A percentile compares a stretch with the other conserved stretches of the same genome.
Conservation (phyloP, 2,888 invertebrate genomes). For the Andrena dorsata region DNA sequence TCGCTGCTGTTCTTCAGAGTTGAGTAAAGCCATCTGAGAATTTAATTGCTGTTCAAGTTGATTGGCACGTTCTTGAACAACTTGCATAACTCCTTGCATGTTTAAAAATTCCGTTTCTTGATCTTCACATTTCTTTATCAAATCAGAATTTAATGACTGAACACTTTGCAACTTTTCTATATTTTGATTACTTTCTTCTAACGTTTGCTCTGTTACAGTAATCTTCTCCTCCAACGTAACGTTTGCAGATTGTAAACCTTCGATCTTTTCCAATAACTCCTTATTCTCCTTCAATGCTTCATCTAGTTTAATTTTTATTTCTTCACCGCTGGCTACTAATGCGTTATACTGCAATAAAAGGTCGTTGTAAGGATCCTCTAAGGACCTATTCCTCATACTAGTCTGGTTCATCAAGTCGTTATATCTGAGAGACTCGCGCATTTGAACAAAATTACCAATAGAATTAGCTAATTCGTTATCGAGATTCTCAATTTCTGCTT, state of each 20-base stretch:
- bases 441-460: constrained; percentile 88
- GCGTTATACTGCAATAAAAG: constrained; percentile 88
- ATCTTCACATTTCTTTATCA: constrained; percentile 52
- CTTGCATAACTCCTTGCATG: constrained; percentile 84
- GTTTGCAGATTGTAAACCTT: constrained; percentile 85
- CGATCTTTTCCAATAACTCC: constrained; percentile 86
- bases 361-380: constrained; percentile 87
- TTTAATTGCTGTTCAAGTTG: constrained; percentile 86
- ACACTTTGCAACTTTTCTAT: constrained; percentile 66
- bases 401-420: constrained; percentile 87
- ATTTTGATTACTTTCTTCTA: constrained; percentile 65
- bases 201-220: constrained; percentile 71
- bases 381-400: constrained; percentile 82
- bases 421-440: constrained; percentile 89
- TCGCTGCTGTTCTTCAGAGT: constrained; percentile 79
- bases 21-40: constrained; percentile 82
- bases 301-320: constrained; percentile 87
- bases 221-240: constrained; percentile 85
- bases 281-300: constrained; percentile 87
- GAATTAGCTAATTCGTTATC: constrained; percentile 89
- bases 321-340: constrained; percentile 88
- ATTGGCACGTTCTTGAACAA: constrained; percentile 85
- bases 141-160: constrained; percentile 58
- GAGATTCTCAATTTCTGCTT: constrained; percentile 90
- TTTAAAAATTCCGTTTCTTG: constrained; percentile 86